Base-by-base conservation (phyloP, 2,797 vertebrate genomes). In the Parauchenoglanis punctatus region DNA sequence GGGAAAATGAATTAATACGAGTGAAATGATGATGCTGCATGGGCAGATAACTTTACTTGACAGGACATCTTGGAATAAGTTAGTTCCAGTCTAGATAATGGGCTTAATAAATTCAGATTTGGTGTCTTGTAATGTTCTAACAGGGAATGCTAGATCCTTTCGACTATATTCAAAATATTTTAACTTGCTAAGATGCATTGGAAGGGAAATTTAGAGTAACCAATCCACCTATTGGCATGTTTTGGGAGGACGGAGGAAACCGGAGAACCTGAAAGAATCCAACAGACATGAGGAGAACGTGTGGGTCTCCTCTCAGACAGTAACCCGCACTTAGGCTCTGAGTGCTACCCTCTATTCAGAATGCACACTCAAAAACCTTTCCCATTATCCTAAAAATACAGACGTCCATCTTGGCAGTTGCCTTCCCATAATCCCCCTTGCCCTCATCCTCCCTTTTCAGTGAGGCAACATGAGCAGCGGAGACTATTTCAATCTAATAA, bases 401-500 rank as follows among this genome's bases (percentile, higher is more conserved):
- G 90, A 94, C 91, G 90, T 94, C 91, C 91, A 92, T 93, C 93
- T 94, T 94, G 92, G 92, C 93, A 94, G 92, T 93, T 92, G 93
- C 92, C 92, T 91, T 90, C 89, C 90, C 93, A 92, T 95, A 95
- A 95, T 95, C 94, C 92, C 91, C 92, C 92, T 92, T 91, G 35
- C 73, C 73, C 92, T 85, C 87, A 81, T 61, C 23, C 35, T 81
- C 78, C 78, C 44, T 75, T 87, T 86, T 80, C 61, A 70, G 67
- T 92, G 92, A 94, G 91, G 90, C 93, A 91, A 91, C 92, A 92
- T 87, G 88, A 91, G 92, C 94, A 93, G 91, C 89, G 86, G 90
- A 93, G 94, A 93, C 94, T 95, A 95, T 95, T 96, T 95, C 91
- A 93, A 93, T 94, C 93, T 93, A 93, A 96, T 96, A 96, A 96